Evolutionary conservation across 2,797 vertebrate species (phyloP), one percentile per base, ranked within the genome.

Genomic region (Pelodytes ibericus): DNA sequence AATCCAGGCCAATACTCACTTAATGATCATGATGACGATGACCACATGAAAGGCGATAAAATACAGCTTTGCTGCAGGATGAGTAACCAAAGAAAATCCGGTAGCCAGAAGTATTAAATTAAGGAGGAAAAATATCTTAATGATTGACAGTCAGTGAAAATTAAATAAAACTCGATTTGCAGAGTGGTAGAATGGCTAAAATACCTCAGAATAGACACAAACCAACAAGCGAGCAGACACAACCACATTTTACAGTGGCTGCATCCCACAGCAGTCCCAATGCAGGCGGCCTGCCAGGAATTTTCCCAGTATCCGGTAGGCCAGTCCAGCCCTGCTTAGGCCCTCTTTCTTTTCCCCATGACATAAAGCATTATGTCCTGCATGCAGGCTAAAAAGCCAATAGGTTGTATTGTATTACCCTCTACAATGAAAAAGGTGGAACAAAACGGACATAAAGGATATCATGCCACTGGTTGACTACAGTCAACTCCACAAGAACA

Each of bases 391-490:
- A 11, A 36, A 11, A 36, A 36, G 33, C 1, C 11, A 36, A 36
- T 36, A 44, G 41, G 41, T 16, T 44, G 13, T 13, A 44, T 13
- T 13, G 3, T 44, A 16, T 9, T 44, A 44, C 3, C 22, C 49
- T 6, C 49, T 20, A 20, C 6, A n/a, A n/a, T n/a, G n/a, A n/a
- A n/a, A n/a, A n/a, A n/a, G n/a, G n/a, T n/a, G n/a, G n/a, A n/a
- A n/a, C n/a, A n/a, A n/a, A n/a, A n/a, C n/a, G n/a, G 11, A 24
- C 56, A 58, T 58, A 83, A 91, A 97, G 96, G 96, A 98, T 98
- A 99, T 97, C 87, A 0, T 98, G 95, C 97, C 97, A 97, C 85
- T 98, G 96, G 87, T 98, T 98, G 80, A 99, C 96, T 49, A 97
- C 93, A 0, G 95, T 98, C 74, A 99, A 94, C 86, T 98, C 95